Percentiles rank a stretch among this genome's conserved stretches.
Conservation (phyloP, 2,113 vertebrate species). For the Pseudolaguvia tuberculata region DNA sequence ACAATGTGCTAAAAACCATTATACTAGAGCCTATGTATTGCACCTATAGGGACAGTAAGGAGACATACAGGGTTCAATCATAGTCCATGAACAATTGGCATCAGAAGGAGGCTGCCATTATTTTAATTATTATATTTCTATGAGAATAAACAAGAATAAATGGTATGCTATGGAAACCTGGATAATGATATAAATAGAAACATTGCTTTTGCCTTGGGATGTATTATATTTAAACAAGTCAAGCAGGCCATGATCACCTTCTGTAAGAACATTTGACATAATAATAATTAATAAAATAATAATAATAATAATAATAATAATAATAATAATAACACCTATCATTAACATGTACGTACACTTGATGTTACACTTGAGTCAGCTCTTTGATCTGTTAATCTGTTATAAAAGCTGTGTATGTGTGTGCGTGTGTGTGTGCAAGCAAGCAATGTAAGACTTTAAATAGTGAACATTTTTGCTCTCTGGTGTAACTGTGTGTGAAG, state of each 20-base stretch:
- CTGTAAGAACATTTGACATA: not conserved
- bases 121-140: conserved; percentile 35
- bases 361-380: not conserved
- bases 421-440: not conserved
- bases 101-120: conserved; percentile 47
- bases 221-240: conserved; percentile 66
- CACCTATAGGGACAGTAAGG: conserved; percentile 23
- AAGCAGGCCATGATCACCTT: conserved; percentile 57
- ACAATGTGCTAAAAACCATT: conserved; percentile 17
- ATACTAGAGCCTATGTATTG: conserved; percentile 17
- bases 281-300: not conserved
- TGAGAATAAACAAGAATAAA: conserved; percentile 66
- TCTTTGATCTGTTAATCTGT: not conserved
- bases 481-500: not conserved
- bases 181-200: conserved; percentile 65
- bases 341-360: not conserved
- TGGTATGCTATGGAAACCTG: conserved; percentile 60
- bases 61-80: conserved; percentile 1
- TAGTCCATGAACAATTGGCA: not conserved
- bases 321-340: not conserved
- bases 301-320: not conserved
- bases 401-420: not conserved
- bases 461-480: not conserved
- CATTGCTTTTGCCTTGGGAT: conserved; percentile 55
- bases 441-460: not conserved